phyloP scores from a whole-genome alignment of 1,140 invertebrate genomes.

The Heterodera schachtii region DNA sequence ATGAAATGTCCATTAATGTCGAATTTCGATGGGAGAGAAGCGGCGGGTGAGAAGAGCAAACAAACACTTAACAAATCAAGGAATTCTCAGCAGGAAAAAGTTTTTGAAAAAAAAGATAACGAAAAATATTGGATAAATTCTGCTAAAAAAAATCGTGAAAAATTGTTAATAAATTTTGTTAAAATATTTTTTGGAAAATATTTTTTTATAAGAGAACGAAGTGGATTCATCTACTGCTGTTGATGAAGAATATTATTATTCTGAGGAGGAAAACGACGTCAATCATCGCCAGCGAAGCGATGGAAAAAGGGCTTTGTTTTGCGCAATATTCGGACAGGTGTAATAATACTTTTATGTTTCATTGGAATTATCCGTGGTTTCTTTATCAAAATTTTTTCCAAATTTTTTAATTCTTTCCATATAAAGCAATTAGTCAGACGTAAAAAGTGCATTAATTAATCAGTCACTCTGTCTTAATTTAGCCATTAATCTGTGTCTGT shows the following conservation, averaged over 20 bases:
- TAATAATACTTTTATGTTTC: too few species aligned
- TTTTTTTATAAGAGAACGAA: neutral
- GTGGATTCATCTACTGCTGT: neutral
- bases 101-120: too few species aligned
- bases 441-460: too few species aligned
- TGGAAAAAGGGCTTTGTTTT: neutral
- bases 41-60: too few species aligned
- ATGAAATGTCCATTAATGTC: neutral
- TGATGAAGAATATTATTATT: neutral
- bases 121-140: neutral
- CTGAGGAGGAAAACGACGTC: neutral
- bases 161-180: slow-evolving; percentile 5
- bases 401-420: too few species aligned
- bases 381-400: neutral
- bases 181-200: neutral
- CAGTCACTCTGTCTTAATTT: too few species aligned
- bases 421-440: too few species aligned
- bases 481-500: too few species aligned
- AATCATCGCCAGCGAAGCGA: neutral
- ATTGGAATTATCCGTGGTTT: too few species aligned
- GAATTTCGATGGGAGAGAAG: neutral
- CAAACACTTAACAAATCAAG: too few species aligned
- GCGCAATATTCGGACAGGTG: slow-evolving; percentile 29
- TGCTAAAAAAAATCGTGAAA: too few species aligned
- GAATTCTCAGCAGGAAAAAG: too few species aligned